A percentile compares a stretch with the other conserved stretches of the same genome.
phyloP scores from a whole-genome alignment of 2,797 vertebrate species.

The Crocidura indochinensis region DNA sequence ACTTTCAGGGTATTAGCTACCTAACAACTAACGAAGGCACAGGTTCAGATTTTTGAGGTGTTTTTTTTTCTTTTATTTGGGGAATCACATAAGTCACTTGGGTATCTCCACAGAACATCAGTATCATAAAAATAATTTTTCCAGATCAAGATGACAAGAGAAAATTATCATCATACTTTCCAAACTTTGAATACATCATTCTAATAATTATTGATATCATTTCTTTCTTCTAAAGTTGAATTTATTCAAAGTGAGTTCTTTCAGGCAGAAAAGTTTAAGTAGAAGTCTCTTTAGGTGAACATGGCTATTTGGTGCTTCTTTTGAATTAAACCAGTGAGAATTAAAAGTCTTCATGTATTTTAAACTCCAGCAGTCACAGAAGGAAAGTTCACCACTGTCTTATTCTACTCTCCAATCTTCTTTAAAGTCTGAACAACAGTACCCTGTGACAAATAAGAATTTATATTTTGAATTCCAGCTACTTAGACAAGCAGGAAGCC shows the following conservation, averaged over 20 bases:
- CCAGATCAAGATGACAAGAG: background rate
- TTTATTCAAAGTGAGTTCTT: background rate
- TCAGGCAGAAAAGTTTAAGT: background rate
- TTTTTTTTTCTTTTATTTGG: too few relatives aligned
- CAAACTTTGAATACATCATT: background rate
- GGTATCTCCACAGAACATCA: too few relatives aligned
- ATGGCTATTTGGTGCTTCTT: background rate
- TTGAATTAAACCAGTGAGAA: background rate
- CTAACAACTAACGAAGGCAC: too few relatives aligned
- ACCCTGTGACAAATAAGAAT: background rate
- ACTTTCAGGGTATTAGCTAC: conserved; percentile 20
- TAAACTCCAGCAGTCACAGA: background rate
- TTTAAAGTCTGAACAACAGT: conserved; percentile 13
- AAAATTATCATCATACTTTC: background rate
- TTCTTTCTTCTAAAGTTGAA: background rate
- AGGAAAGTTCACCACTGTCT: background rate
- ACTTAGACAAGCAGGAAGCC: background rate
- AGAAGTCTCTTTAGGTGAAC: background rate
- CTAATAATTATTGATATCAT: background rate
- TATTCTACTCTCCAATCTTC: background rate
- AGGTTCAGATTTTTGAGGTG: background rate
- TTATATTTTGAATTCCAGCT: background rate
- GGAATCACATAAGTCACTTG: too few relatives aligned
- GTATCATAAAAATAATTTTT: background rate
- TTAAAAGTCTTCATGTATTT: background rate